These are phyloP conservation scores for Ispidina picta DNA, from an alignment of 2,797 vertebrate genomes.

Conservation along the genomic window DNA sequence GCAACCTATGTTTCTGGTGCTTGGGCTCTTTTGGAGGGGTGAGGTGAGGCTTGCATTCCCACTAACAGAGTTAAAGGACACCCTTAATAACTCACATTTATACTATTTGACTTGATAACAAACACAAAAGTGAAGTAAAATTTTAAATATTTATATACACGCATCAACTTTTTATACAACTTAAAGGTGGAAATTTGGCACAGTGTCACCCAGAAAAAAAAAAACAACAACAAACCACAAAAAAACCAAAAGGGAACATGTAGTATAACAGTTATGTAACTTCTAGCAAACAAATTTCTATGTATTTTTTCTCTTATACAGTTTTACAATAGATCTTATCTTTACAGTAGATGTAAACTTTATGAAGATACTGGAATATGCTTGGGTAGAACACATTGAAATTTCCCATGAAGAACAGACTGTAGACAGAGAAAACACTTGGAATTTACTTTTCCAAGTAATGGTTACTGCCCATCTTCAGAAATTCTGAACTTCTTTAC, in stretches of 20 bases:
- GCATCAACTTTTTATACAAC: background rate
- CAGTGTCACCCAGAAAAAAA: background rate
- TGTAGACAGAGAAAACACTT: background rate
- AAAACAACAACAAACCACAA: background rate
- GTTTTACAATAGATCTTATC: background rate
- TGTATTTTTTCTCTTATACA: background rate
- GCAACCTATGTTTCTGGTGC: background rate
- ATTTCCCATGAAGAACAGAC: background rate
- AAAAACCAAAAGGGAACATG: background rate
- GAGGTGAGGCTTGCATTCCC: background rate
- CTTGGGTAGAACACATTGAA: background rate
- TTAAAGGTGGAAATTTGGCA: background rate
- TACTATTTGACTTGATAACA: background rate
- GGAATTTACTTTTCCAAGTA: background rate
- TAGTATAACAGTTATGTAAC: background rate
- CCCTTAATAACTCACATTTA: background rate
- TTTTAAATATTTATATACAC: background rate
- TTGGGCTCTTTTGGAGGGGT: fast-evolving
- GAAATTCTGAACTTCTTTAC: background rate
- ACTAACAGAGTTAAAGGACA: background rate
- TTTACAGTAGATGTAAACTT: background rate
- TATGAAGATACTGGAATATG: background rate
- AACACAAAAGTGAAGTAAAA: background rate
- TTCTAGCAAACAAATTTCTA: background rate
- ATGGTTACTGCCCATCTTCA: background rate